Base-by-base conservation (phyloP, 2,113 vertebrate genomes). In the Acrocephalus arundinaceus region DNA sequence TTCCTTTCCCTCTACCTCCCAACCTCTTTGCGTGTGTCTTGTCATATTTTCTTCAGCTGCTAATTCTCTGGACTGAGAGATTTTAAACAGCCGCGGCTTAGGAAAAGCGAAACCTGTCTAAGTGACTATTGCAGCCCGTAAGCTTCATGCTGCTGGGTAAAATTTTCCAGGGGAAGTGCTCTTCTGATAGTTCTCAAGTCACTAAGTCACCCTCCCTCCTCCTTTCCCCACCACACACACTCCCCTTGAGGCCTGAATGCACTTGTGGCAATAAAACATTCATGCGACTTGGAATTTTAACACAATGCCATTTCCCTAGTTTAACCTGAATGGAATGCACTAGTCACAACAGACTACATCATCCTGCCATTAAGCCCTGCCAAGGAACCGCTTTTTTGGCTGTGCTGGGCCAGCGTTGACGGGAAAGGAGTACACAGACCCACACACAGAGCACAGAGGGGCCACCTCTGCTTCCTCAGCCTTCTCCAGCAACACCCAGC, bases 241-340 rank as follows among this genome's bases (percentile, higher is more conserved):
- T 98, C 97, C 97, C 97, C 98, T 95, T 89, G 97, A 98, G 98
- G 97, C 97, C 97, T 97, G 96, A 97, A 98, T 96, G 97, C 97
- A 97, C 98, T 97, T 97, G 98, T 98, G 98, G 98, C 98, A 97
- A 98, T 98, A 98, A 98, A 99, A 98, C 98, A 98, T 98, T 98
- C 98, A 98, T 98, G 98, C 93, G 96, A 98, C 98, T 98, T 98
- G 98, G 98, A 98, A 98, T 98, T 98, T 98, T 98, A 98, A 98
- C 98, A 98, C 98, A 98, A 98, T 98, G 98, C 97, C 97, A 98
- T 98, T 98, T 98, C 98, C 98, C 98, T 98, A 98, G 97, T 97
- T 98, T 98, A 98, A 98, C 98, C 98, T 98, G 98, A 99, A 98
- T 98, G 98, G 98, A 99, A 98, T 98, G 98, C 97, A 97, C 97